These are phyloP conservation scores for Trinorchestia longiramus DNA, from an alignment of 1,140 invertebrate genomes.

Conservation along the genomic window DNA sequence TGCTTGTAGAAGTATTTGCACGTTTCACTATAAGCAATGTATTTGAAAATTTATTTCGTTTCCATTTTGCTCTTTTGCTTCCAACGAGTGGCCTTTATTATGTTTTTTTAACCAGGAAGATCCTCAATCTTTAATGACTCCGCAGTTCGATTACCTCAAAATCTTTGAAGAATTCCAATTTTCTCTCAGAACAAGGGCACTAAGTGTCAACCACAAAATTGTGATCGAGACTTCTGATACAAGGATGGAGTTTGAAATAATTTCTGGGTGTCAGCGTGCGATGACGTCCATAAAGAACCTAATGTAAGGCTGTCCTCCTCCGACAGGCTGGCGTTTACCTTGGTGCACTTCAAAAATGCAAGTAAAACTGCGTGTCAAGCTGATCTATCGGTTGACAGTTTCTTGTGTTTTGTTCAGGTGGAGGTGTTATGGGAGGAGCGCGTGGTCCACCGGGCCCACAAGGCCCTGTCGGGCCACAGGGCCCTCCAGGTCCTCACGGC, in stretches of 20 bases:
- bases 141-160: background rate
- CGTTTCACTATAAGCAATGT: background rate
- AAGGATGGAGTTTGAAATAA: background rate
- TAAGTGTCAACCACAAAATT: too few species aligned
- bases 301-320: too few species aligned
- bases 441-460: background rate
- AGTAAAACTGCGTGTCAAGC: background rate
- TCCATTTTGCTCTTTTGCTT: background rate
- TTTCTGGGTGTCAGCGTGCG: background rate
- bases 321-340: too few species aligned
- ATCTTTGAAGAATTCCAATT: background rate
- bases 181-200: background rate
- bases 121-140: background rate
- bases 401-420: background rate
- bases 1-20: background rate
- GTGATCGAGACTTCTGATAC: too few species aligned
- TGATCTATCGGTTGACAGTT: background rate
- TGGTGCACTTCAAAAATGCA: background rate
- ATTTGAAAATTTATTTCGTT: background rate
- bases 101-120: background rate
- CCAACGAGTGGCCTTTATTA: background rate
- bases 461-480: background rate
- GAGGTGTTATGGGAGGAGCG: background rate
- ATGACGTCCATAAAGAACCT: too few species aligned
- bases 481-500: constrained; percentile 33